A percentile compares a stretch with the other conserved stretches of the same genome.
These are phyloP conservation scores for Serinus canaria DNA, from an alignment of 2,113 vertebrate genomes.

Conservation along the genomic window DNA sequence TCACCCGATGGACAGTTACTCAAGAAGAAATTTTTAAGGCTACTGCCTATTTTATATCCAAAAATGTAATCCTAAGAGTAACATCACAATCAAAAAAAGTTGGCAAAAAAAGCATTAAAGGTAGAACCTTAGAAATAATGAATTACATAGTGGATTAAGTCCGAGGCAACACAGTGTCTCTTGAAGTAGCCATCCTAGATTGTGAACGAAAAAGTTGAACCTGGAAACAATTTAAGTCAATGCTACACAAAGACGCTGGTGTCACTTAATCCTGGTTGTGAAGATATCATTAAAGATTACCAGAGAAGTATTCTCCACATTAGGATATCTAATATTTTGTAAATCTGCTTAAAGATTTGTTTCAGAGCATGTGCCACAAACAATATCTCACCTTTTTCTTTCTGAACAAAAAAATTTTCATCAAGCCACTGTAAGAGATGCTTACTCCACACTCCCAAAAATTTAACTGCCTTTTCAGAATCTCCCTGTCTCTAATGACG, in stretches of 20 bases:
- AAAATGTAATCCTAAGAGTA: not conserved
- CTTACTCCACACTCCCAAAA: not conserved
- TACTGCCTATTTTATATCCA: not conserved
- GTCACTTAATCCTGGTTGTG: not conserved
- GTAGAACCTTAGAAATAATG: not conserved
- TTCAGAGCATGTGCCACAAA: not conserved
- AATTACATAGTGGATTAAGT: not conserved
- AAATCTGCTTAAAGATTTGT: not conserved
- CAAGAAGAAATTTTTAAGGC: not conserved
- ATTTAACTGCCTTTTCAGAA: not conserved
- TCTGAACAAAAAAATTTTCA: not conserved
- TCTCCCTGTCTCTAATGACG: not conserved
- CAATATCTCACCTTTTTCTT: not conserved
- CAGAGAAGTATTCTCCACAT: not conserved
- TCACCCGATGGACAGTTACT: not conserved
- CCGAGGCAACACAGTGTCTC: not conserved
- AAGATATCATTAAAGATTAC: not conserved
- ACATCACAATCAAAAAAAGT: not conserved
- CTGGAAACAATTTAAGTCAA: not conserved
- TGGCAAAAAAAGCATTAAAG: not conserved
- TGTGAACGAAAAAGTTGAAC: not conserved
- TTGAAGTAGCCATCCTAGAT: not conserved
- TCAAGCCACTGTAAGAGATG: not conserved
- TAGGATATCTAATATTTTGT: not conserved
- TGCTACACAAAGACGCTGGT: not conserved